phyloP scores from a whole-genome alignment of 2,797 vertebrate species.

The Anguilla anguilla region DNA sequence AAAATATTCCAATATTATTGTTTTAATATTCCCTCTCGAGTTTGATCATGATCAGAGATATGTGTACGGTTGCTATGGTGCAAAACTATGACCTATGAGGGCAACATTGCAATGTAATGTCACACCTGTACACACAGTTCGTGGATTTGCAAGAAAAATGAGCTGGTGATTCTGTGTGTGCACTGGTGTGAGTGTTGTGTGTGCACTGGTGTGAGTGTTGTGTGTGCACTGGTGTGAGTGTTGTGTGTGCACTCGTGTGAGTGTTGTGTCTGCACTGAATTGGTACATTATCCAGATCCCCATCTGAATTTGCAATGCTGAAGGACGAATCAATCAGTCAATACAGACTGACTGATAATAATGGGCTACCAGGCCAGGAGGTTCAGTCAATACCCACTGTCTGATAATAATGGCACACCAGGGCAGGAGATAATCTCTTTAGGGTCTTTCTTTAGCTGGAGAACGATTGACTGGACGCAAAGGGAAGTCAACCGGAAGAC shows the following conservation, averaged over 20 bases:
- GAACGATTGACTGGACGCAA: constrained; percentile 70
- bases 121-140: no score
- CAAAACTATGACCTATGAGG: no score
- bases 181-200: neutral
- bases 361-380: neutral
- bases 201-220: neutral
- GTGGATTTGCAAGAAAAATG: no score
- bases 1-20: no score
- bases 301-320: neutral
- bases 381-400: constrained; percentile 83
- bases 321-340: neutral
- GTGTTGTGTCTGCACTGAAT: neutral
- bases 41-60: no score
- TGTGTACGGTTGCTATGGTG: neutral
- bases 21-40: no score
- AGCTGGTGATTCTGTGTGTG: neutral
- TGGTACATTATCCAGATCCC: neutral
- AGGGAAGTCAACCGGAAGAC: constrained; percentile 60
- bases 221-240: neutral
- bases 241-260: neutral
- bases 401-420: constrained; percentile 85
- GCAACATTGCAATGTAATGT: no score
- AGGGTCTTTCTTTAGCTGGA: constrained; percentile 81
- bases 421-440: constrained; percentile 80
- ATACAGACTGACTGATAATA: neutral